A percentile compares a stretch with the other conserved stretches of the same genome.
These are phyloP conservation scores for Limnephilus lunatus DNA, from an alignment of 2,888 invertebrate species.

Conservation along the genomic window DNA sequence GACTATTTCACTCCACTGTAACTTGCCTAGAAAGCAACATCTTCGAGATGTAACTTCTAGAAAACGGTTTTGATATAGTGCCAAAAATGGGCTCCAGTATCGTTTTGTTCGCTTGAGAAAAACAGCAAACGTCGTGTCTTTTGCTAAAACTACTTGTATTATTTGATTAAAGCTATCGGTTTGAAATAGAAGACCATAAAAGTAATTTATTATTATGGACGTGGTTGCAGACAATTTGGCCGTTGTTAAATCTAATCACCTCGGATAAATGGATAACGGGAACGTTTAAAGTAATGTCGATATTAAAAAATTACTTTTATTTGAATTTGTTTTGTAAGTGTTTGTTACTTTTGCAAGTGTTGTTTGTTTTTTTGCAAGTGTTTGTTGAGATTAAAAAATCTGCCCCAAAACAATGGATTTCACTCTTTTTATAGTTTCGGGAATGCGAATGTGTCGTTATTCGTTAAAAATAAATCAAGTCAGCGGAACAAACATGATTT, in stretches of 20 bases:
- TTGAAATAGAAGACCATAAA: not conserved
- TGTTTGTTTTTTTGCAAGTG: too few relatives aligned
- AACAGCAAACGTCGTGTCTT: constrained; percentile 35
- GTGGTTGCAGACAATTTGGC: not conserved
- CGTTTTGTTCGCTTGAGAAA: not conserved
- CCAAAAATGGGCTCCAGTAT: constrained; percentile 12
- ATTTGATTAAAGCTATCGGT: constrained; percentile 26
- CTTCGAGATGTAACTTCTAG: not conserved
- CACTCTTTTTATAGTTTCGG: too few relatives aligned
- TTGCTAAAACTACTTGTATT: not conserved
- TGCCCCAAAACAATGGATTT: too few relatives aligned
- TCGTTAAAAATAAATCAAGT: too few relatives aligned
- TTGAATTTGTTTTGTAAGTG: too few relatives aligned
- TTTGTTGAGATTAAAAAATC: too few relatives aligned
- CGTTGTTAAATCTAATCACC: not conserved
- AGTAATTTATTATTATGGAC: not conserved
- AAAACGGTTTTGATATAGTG: constrained; percentile 25
- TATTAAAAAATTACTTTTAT: not conserved
- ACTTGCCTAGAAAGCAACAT: not conserved
- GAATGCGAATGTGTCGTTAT: too few relatives aligned
- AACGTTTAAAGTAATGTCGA: not conserved
- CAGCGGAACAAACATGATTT: too few relatives aligned
- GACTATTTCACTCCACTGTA: not conserved
- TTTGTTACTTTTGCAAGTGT: too few relatives aligned
- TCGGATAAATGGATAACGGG: not conserved